Base-by-base conservation (phyloP, 2,797 vertebrate species). In the Manis pentadactyla region DNA sequence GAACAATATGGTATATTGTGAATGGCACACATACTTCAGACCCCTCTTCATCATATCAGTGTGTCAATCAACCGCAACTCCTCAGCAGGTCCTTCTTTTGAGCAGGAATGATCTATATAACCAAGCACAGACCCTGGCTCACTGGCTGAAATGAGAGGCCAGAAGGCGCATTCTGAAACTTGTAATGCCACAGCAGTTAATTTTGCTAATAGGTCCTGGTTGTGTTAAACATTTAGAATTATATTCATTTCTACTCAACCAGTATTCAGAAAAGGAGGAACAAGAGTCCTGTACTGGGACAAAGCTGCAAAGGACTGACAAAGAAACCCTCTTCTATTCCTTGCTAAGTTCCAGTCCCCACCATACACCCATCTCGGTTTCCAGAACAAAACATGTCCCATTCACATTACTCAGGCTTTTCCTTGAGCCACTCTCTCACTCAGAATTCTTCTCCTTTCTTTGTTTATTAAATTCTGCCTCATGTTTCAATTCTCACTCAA, bases 361-460 rank as follows among this genome's bases (percentile, higher is more conserved):
- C 15, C 3, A 83, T 42, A 19, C 1, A 87, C 21, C 53, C 31
- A n/a, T 49, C 7, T 46, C 31, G 3, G 1, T 89, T 71, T 92
- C 57, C 61, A 85, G 87, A 95, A 83, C 7, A 95, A 74, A 59
- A 61, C 75, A 68, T 23, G 17, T 61, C 39, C 49, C 55, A 85
- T 81, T 96, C 68, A 78, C 27, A 86, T 78, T 90, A 78, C 42
- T 86, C 46, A 68, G 49, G 55, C 13, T n/a, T 96, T 97, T 91
- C 39, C 53, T 39, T 74, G 57, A 97, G 61, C 51, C 29, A 46
- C 49, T 77, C 21, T 92, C n/a, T 86, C 12, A 59, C 27, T 88
- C 37, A 95, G 57, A 87, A 87, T 53, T 37, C 59, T n/a, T 94
- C 39, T 55, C 31, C 21, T 73, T 49, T 66, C 53, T 87, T 4